These are phyloP conservation scores for Sweltsa coloradensis DNA, from an alignment of 1,140 invertebrate species.

Conservation along the genomic window DNA sequence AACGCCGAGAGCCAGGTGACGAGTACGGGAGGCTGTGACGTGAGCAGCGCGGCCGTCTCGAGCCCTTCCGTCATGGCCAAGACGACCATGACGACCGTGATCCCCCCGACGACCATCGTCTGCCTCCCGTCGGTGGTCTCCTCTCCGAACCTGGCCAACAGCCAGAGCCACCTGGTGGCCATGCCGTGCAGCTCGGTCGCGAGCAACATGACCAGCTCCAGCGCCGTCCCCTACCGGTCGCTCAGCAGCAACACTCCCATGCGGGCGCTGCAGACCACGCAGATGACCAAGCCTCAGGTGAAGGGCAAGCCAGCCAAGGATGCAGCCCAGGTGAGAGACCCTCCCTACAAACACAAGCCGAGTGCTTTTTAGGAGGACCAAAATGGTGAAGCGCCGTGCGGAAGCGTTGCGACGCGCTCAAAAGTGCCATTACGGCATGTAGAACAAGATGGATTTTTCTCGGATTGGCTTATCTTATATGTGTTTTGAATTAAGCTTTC, in stretches of 20 bases:
- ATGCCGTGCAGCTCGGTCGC: conserved; percentile 1
- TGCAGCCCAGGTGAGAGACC: background rate
- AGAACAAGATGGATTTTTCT: too few relatives aligned
- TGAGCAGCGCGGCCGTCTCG: conserved; percentile 15
- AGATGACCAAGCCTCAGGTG: background rate
- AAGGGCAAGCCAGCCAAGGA: background rate
- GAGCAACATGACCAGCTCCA: conserved; percentile 26
- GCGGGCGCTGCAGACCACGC: conserved; percentile 27
- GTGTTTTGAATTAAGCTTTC: too few relatives aligned
- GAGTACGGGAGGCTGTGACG: conserved; percentile 25
- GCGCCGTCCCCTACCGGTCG: conserved; percentile 36
- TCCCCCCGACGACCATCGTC: conserved; percentile 37
- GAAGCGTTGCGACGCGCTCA: too few relatives aligned
- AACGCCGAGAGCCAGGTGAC: conserved; percentile 30
- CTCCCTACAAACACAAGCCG: too few relatives aligned
- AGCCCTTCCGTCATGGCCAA: conserved; percentile 3
- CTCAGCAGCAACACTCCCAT: conserved; percentile 33
- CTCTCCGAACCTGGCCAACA: background rate
- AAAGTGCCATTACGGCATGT: too few relatives aligned
- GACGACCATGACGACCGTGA: conserved; percentile 23
- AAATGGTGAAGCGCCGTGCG: too few relatives aligned
- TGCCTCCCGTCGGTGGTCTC: conserved; percentile 32
- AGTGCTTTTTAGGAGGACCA: too few relatives aligned
- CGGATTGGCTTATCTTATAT: too few relatives aligned
- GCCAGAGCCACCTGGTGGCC: conserved; percentile 13